phyloP scores from a whole-genome alignment of 2,113 vertebrate genomes.

The Nycticryphes semicollaris region DNA sequence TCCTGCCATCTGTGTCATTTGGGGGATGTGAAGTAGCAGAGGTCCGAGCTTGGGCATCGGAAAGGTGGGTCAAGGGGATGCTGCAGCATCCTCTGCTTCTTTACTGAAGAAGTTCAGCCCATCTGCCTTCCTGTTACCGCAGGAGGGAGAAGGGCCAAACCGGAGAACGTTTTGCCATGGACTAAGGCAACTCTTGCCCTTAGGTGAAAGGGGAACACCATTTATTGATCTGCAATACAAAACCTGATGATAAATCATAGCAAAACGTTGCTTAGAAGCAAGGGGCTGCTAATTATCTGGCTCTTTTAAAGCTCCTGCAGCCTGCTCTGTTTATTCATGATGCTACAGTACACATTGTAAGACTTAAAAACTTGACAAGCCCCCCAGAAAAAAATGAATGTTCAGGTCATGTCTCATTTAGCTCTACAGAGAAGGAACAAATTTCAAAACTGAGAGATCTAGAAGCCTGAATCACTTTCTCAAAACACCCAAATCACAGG shows the following conservation, averaged over 20 bases:
- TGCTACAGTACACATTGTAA: neutral
- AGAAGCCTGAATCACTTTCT: neutral
- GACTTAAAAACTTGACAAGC: neutral
- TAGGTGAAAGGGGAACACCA: neutral
- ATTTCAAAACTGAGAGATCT: neutral
- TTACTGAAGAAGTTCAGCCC: neutral
- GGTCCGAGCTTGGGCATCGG: conserved; percentile 49
- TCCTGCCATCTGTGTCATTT: conserved; percentile 79
- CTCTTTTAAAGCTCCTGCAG: neutral
- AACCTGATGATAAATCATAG: neutral
- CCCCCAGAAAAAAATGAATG: neutral
- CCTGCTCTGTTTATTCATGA: neutral
- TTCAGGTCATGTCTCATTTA: neutral
- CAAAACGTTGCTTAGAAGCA: neutral
- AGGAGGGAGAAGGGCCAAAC: neutral
- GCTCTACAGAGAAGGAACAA: neutral
- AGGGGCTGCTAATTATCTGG: neutral
- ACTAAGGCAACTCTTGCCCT: neutral
- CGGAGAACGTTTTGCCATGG: neutral
- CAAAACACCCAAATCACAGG: neutral
- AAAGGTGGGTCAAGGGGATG: conserved; percentile 43
- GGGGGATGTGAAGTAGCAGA: conserved; percentile 63
- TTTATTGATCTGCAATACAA: neutral
- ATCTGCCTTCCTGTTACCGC: neutral
- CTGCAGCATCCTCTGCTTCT: conserved; percentile 35